Conservation (phyloP, 2,888 invertebrate genomes). For the Aphidoletes aphidimyza region DNA sequence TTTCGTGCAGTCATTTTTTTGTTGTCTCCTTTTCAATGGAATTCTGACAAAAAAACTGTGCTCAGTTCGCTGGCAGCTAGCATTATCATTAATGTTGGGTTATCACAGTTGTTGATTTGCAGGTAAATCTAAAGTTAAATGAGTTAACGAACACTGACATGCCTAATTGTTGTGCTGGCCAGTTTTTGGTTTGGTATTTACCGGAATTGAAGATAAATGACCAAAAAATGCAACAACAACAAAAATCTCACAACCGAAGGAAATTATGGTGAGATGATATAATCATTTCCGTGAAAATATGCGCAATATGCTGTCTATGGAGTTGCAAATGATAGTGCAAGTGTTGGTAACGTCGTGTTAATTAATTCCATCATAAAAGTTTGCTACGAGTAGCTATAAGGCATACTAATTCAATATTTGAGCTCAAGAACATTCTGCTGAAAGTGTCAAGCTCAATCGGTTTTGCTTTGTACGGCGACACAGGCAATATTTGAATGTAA, state of each 20-base stretch:
- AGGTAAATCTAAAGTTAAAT: no score
- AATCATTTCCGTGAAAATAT: background rate
- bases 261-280: slow-evolving; percentile 10
- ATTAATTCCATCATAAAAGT: background rate
- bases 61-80: no score
- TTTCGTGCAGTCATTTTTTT: background rate
- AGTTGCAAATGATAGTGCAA: slow-evolving; percentile 18
- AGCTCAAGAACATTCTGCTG: no score
- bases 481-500: background rate
- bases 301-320: background rate
- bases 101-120: no score
- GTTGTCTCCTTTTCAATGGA: background rate
- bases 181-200: background rate
- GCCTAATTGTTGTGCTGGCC: background rate
- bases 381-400: background rate
- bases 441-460: background rate
- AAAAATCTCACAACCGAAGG: background rate
- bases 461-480: background rate
- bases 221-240: no score
- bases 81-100: no score
- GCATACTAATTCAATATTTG: background rate
- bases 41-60: background rate
- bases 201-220: slow-evolving; percentile 20
- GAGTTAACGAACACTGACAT: background rate
- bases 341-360: background rate